Evolutionary conservation across 1,140 invertebrate species (phyloP).

Genomic region (Brachionus koreanus): DNA sequence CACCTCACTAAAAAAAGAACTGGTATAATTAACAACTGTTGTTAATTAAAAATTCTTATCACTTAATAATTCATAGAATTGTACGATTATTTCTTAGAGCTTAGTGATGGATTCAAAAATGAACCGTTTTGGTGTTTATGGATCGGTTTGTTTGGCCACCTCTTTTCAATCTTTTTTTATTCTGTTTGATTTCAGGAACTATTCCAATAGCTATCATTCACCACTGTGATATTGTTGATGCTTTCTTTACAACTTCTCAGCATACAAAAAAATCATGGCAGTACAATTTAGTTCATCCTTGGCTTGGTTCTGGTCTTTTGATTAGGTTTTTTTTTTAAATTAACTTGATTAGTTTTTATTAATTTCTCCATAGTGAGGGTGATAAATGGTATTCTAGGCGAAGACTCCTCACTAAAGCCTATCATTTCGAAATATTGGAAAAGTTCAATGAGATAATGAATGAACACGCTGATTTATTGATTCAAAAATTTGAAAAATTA

Average conservation of each 20-base stretch:
- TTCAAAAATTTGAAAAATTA: slow-evolving; percentile 63
- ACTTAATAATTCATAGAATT: background rate
- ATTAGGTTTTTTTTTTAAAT: slow-evolving; percentile 63
- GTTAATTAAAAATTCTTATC: background rate
- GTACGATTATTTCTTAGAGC: background rate
- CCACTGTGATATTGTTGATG: background rate
- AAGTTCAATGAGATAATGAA: slow-evolving; percentile 77
- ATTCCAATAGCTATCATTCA: background rate
- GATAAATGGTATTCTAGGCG: slow-evolving; percentile 72
- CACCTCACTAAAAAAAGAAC: background rate
- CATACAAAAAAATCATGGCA: slow-evolving; percentile 75
- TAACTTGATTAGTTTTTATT: background rate
- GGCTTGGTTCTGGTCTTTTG: slow-evolving; percentile 79
- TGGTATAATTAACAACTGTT: background rate
- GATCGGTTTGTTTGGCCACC: background rate
- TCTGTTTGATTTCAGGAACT: background rate
- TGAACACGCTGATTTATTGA: slow-evolving; percentile 69
- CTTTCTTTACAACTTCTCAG: slow-evolving; percentile 67
- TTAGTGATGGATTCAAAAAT: background rate
- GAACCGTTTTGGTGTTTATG: background rate
- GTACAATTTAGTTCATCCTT: slow-evolving; percentile 69
- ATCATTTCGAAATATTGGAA: slow-evolving; percentile 82
- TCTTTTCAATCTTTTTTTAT: background rate
- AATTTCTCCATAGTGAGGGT: slow-evolving; percentile 62
- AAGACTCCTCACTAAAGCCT: slow-evolving; percentile 83